A percentile compares a stretch with the other conserved stretches of the same genome.
These are phyloP conservation scores for Dasysyrphus albostriatus DNA, from an alignment of 2,888 invertebrate genomes.

Conservation along the genomic window DNA sequence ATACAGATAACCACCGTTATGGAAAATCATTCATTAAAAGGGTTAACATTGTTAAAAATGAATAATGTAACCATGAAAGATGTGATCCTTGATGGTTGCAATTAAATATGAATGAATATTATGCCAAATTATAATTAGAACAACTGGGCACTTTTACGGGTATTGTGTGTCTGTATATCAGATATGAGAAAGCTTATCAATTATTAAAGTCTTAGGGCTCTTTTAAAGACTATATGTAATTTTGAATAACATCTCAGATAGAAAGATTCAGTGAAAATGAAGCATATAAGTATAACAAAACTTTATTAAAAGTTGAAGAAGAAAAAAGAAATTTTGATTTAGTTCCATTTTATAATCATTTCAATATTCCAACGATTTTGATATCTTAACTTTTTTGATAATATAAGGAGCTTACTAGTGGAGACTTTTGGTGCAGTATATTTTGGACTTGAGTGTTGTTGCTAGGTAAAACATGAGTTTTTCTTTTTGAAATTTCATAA, in stretches of 20 bases:
- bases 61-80: slow-evolving; percentile 43
- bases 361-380: too few species aligned
- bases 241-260: too few species aligned
- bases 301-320: too few species aligned
- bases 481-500: too few species aligned
- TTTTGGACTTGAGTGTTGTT: too few species aligned
- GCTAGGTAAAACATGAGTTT: too few species aligned
- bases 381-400: too few species aligned
- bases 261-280: background rate
- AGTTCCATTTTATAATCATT: too few species aligned
- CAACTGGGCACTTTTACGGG: slow-evolving; percentile 63
- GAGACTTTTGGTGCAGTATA: too few species aligned
- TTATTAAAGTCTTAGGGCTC: slow-evolving; percentile 39
- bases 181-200: slow-evolving; percentile 30
- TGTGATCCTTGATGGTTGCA: slow-evolving; percentile 38
- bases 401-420: too few species aligned
- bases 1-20: slow-evolving; percentile 61
- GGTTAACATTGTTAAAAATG: slow-evolving; percentile 63
- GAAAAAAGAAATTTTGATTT: too few species aligned
- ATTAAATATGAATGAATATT: slow-evolving; percentile 68
- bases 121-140: slow-evolving; percentile 69
- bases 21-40: slow-evolving; percentile 66
- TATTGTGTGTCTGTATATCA: background rate
- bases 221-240: slow-evolving; percentile 35
- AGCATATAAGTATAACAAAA: background rate